Percentiles rank a stretch among this genome's conserved stretches.
Conservation (phyloP, 2,797 vertebrate species). For the Chaetodon trifasciatus region DNA sequence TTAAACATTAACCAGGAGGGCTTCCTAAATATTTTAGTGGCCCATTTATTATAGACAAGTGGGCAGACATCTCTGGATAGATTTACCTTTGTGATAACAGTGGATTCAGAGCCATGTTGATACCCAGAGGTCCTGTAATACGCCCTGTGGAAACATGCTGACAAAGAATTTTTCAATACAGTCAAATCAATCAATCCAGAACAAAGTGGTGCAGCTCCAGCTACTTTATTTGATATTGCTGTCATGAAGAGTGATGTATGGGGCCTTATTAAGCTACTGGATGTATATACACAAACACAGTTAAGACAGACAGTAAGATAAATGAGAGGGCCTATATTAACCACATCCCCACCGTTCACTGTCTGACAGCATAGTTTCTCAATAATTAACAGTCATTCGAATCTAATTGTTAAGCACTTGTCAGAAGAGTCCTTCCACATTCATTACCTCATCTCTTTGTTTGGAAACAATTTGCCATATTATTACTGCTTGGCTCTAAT, state of each 20-base stretch:
- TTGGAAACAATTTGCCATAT: constrained; percentile 6
- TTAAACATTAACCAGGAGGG: constrained; percentile 71
- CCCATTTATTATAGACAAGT: constrained; percentile 68
- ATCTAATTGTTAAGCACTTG: constrained; percentile 40
- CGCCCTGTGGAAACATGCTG: constrained; percentile 25
- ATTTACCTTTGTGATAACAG: constrained; percentile 59
- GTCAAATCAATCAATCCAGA: constrained; percentile 43
- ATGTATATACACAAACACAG: constrained; percentile 15
- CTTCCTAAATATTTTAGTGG: constrained; percentile 75
- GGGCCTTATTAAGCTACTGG: constrained; percentile 28
- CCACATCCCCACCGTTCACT: constrained; percentile 27
- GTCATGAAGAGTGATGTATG: constrained; percentile 45
- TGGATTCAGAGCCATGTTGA: constrained; percentile 28
- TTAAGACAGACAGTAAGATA: constrained; percentile 25
- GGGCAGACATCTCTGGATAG: constrained; percentile 49
- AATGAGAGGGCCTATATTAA: constrained; percentile 28
- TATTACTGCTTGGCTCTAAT: constrained; percentile 6
- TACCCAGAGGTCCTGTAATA: constrained; percentile 10
- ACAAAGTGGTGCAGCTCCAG: neutral
- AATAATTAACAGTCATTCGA: constrained; percentile 56
- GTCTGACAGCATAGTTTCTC: constrained; percentile 33
- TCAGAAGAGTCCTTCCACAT: constrained; percentile 26
- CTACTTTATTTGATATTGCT: constrained; percentile 43
- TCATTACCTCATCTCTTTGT: constrained; percentile 33
- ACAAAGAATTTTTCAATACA: constrained; percentile 30